Evolutionary conservation across 2,797 vertebrate species (phyloP), one percentile per base, ranked within the genome.

Genomic region (Echeneis naucrates): DNA sequence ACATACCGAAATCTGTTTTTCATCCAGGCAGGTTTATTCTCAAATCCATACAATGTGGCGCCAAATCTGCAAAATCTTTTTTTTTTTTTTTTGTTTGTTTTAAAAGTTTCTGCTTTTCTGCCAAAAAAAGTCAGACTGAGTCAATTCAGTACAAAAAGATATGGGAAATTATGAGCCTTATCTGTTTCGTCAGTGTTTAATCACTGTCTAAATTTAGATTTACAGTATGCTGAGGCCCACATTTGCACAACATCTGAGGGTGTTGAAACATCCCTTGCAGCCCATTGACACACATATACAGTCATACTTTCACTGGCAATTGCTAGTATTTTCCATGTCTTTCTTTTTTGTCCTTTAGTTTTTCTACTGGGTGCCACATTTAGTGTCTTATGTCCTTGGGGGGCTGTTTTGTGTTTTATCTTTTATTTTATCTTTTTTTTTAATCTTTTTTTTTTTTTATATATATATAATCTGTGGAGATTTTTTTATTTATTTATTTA

Each of bases 231-330:
- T 58, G 35, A 1, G 37, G 53, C 38, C 37, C 23, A 64, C 7
- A 32, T 11, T 24, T 62, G 21, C 57, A 32, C 65, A 57, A 71
- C 33, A 23, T 68, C 57, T 61, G 64, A 52, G 37, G 54, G 32
- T 54, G 66, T 72, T 57, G 47, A 78, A 75, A 70, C 63, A 30
- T 26, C 59, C 51, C 75, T 58, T 24, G 35, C 38, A 40, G 38
- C 38, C 58, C 24, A 42, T 68, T 54, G 45, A 60, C 21, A 17
- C 40, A 19, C 40, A 42, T 16, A 38, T 13, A 50, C 21, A 32
- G 42, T 62, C 38, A 55, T 13, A 24, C 42, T 40, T 47, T 38
- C 23, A 21, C 17, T 27, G 10, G 45, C 26, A 21, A 9, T 23
- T 24, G 65, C 44, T 71, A 9, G 23, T 24, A 65, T 48, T 71